Percentiles rank a stretch among this genome's conserved stretches.
Conservation (phyloP, 2,888 invertebrate species). For the Melipona beecheii region DNA sequence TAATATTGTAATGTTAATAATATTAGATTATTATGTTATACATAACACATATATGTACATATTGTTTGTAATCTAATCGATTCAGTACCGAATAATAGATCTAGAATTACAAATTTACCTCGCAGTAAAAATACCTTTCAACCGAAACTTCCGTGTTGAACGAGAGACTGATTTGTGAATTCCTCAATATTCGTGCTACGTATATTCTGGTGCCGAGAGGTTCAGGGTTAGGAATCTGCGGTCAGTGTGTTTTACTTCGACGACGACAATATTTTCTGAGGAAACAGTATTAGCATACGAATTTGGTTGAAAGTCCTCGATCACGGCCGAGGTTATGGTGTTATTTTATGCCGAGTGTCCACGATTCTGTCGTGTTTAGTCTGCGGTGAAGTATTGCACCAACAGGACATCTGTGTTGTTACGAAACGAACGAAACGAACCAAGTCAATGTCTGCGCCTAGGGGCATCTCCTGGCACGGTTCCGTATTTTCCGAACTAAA, state of each 20-base stretch:
- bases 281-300: neutral
- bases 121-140: neutral
- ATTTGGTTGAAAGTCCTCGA: neutral
- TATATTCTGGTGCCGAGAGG: too few species aligned
- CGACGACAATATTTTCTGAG: neutral
- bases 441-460: neutral
- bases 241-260: neutral
- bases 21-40: too few species aligned
- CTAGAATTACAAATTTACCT: neutral
- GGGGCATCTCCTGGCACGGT: neutral
- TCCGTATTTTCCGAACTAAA: neutral
- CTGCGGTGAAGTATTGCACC: neutral
- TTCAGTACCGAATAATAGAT: neutral
- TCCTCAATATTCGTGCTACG: neutral
- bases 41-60: too few species aligned
- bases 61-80: too few species aligned
- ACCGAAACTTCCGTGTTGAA: neutral
- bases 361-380: constrained; percentile 11
- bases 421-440: neutral
- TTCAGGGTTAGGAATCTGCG: neutral
- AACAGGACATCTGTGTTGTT: constrained; percentile 3
- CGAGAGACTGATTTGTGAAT: neutral
- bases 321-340: constrained; percentile 27
- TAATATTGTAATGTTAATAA: too few species aligned
- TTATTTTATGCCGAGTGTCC: constrained; percentile 24